These are phyloP conservation scores for Halichoerus grypus DNA, from an alignment of 2,113 vertebrate genomes.

Conservation along the genomic window DNA sequence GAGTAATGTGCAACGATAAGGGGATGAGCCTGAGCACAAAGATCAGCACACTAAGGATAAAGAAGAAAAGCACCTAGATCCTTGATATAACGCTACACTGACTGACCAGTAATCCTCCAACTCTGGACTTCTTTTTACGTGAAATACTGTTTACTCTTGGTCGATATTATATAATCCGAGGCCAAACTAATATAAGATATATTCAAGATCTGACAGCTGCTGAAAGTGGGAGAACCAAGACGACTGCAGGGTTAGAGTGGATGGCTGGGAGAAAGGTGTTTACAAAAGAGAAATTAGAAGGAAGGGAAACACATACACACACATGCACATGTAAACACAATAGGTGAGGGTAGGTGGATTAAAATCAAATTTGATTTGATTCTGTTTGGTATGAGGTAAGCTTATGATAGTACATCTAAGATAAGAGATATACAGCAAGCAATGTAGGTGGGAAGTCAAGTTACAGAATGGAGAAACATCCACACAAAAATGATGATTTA, in stretches of 20 bases:
- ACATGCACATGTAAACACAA: background rate
- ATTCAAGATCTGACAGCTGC: conserved; percentile 1
- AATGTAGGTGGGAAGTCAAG: background rate
- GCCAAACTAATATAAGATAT: background rate
- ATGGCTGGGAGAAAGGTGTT: background rate
- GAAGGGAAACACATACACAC: background rate
- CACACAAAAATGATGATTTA: conserved; percentile 2
- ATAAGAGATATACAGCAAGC: background rate
- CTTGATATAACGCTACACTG: background rate
- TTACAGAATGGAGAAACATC: background rate
- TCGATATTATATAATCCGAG: background rate
- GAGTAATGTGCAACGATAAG: background rate
- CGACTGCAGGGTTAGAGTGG: background rate
- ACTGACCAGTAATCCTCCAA: background rate
- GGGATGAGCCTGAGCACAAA: background rate
- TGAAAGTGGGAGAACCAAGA: background rate
- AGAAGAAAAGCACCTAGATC: background rate
- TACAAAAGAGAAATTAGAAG: conserved; percentile 5
- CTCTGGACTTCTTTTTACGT: background rate
- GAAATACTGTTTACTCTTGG: background rate
- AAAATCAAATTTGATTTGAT: background rate
- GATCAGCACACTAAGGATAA: background rate
- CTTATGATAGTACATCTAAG: background rate
- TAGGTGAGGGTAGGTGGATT: background rate
- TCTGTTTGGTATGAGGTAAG: background rate